Evolutionary conservation across 2,888 invertebrate genomes (phyloP).

Genomic region (Neoscelio sp.): DNA sequence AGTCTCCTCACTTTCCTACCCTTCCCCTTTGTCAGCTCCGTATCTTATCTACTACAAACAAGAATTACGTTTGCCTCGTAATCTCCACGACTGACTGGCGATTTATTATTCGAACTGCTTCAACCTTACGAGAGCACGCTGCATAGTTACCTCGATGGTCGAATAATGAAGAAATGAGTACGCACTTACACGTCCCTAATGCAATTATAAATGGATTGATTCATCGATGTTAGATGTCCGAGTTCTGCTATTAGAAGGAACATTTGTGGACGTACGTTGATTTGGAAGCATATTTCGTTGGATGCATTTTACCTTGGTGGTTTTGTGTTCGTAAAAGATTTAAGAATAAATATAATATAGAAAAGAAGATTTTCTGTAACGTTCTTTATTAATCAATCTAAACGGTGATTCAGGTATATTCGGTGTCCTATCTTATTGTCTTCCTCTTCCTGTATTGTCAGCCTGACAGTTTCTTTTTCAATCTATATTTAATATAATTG

Average conservation of each 20-base stretch:
- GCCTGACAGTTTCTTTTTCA: too few relatives aligned
- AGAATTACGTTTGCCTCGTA: constrained; percentile 81
- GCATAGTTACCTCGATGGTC: constrained; percentile 26
- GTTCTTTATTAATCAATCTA: too few relatives aligned
- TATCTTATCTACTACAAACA: constrained; percentile 82
- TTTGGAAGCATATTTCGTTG: not conserved
- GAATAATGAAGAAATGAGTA: constrained; percentile 54
- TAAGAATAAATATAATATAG: too few relatives aligned
- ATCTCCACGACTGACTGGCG: constrained; percentile 75
- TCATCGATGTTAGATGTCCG: constrained; percentile 40
- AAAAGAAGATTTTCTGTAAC: too few relatives aligned
- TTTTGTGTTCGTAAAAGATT: too few relatives aligned
- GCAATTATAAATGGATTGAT: constrained; percentile 48
- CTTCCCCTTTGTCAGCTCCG: constrained; percentile 61
- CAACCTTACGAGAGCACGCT: constrained; percentile 66
- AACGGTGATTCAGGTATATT: too few relatives aligned
- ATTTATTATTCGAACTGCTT: constrained; percentile 78
- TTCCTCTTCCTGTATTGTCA: too few relatives aligned
- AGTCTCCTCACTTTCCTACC: constrained; percentile 48
- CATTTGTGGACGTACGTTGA: constrained; percentile 9
- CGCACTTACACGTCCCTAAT: constrained; percentile 20
- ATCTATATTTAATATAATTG: too few relatives aligned
- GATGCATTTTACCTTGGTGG: too few relatives aligned
- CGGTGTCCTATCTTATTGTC: too few relatives aligned
- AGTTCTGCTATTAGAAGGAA: constrained; percentile 21